A percentile compares a stretch with the other conserved stretches of the same genome.
Conservation (phyloP, 2,888 invertebrate species). For the Melinaea menophilus region DNA sequence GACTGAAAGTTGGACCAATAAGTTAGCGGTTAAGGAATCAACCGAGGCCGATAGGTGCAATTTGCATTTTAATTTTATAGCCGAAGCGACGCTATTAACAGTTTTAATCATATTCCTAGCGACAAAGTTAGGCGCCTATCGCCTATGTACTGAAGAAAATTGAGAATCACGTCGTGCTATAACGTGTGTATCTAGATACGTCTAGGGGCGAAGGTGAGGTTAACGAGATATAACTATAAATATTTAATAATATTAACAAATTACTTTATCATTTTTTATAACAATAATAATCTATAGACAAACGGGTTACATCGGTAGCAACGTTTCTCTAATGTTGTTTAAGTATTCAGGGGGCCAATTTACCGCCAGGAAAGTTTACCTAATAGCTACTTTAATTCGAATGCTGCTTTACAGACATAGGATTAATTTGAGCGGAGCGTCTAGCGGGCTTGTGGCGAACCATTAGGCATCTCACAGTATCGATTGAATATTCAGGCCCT, state of each 20-base stretch:
- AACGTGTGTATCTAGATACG: neutral
- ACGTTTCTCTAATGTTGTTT: neutral
- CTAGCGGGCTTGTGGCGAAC: slow-evolving; percentile 22
- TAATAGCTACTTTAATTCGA: neutral
- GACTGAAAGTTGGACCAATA: slow-evolving; percentile 54
- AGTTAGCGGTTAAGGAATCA: slow-evolving; percentile 33
- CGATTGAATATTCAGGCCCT: slow-evolving; percentile 52
- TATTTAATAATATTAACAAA: too few species aligned
- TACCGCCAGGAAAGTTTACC: neutral
- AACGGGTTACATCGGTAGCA: neutral
- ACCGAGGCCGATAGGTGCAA: slow-evolving; percentile 32
- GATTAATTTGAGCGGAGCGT: slow-evolving; percentile 6
- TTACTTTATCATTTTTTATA: neutral
- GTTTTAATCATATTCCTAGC: slow-evolving; percentile 26
- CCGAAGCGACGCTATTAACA: slow-evolving; percentile 25
- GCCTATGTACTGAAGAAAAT: neutral
- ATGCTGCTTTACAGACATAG: slow-evolving; percentile 3
- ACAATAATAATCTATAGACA: neutral
- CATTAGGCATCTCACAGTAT: slow-evolving; percentile 49
- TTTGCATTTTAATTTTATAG: slow-evolving; percentile 36
- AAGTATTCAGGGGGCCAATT: neutral
- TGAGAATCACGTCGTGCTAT: neutral
- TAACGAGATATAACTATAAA: neutral
- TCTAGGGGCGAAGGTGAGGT: neutral
- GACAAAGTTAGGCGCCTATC: slow-evolving; percentile 9